Evolutionary conservation across 2,797 vertebrate species (phyloP).

Genomic region (Chelon auratus): DNA sequence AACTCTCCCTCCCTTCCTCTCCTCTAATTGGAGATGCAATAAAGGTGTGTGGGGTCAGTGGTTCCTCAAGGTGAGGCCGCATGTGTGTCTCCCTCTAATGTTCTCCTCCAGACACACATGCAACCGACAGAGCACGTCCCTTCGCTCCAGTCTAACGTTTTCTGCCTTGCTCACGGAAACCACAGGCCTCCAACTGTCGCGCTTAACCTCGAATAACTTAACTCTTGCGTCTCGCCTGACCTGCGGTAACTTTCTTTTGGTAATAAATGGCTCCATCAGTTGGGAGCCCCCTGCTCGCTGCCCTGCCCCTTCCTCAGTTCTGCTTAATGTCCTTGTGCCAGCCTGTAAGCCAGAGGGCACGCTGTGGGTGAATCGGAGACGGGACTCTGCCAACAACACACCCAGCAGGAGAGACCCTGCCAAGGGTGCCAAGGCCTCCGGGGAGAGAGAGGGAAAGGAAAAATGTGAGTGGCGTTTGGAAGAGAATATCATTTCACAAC

Average conservation of each 20-base stretch:
- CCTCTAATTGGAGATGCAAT: conserved; percentile 83
- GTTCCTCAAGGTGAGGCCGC: conserved; percentile 84
- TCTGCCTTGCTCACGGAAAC: conserved; percentile 54
- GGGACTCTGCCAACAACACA: conserved; percentile 60
- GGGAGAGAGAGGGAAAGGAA: conserved; percentile 25
- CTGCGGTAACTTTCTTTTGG: conserved; percentile 40
- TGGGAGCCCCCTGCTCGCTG: conserved; percentile 25
- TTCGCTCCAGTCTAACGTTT: conserved; percentile 24
- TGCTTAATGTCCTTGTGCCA: conserved; percentile 75
- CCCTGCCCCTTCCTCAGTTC: conserved; percentile 52
- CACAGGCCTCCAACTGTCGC: conserved; percentile 29
- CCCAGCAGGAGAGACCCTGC: conserved; percentile 69
- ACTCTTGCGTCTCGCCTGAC: conserved; percentile 17
- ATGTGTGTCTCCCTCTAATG: conserved; percentile 61
- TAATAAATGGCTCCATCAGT: conserved; percentile 46
- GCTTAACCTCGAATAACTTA: conserved; percentile 33
- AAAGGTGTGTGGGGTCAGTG: conserved; percentile 84
- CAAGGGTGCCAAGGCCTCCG: conserved; percentile 73
- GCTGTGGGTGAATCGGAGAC: conserved; percentile 73
- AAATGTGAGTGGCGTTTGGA: not conserved
- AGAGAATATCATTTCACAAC: not conserved
- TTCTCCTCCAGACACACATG: conserved; percentile 60
- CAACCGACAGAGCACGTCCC: conserved; percentile 21
- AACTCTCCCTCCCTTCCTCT: conserved; percentile 69
- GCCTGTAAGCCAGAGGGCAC: conserved; percentile 79